phyloP scores from a whole-genome alignment of 2,113 vertebrate species.

The Origma solitaria region DNA sequence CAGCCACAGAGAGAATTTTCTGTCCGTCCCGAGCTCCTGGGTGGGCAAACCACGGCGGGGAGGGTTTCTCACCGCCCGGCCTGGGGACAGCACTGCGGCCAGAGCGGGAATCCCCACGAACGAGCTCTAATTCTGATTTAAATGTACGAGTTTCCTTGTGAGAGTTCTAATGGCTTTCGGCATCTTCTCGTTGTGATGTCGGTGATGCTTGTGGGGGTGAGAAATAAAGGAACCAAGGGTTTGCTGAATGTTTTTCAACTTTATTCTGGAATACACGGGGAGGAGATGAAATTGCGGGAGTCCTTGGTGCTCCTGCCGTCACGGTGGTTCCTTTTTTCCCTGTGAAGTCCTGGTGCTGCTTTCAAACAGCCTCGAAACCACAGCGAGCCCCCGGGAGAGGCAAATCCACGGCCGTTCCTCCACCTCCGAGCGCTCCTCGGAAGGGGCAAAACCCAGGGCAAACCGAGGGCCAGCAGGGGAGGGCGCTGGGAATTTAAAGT shows the following conservation, averaged over 20 bases:
- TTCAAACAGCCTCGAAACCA: neutral
- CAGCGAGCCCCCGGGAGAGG: neutral
- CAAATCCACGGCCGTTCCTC: fast-evolving
- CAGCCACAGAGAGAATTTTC: neutral
- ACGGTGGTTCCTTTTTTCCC: neutral
- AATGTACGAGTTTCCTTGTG: fast-evolving
- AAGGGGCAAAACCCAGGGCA: neutral
- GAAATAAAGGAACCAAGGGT: neutral
- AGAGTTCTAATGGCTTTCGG: neutral
- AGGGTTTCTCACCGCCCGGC: neutral
- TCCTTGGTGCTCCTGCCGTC: neutral
- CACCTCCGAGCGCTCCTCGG: neutral
- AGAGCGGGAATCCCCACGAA: neutral
- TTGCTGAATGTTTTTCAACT: neutral
- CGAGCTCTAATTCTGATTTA: fast-evolving
- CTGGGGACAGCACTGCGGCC: fast-evolving
- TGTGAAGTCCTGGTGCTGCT: neutral
- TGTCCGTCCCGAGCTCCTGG: fast-evolving
- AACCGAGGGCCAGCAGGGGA: neutral
- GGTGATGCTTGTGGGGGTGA: too few relatives aligned
- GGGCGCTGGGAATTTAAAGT: neutral
- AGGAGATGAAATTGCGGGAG: neutral
- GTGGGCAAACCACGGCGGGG: fast-evolving
- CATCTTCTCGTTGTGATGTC: fast-evolving
- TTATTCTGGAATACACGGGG: neutral